These are phyloP conservation scores for Uropsilus gracilis DNA, from an alignment of 2,113 vertebrate genomes.

Conservation along the genomic window DNA sequence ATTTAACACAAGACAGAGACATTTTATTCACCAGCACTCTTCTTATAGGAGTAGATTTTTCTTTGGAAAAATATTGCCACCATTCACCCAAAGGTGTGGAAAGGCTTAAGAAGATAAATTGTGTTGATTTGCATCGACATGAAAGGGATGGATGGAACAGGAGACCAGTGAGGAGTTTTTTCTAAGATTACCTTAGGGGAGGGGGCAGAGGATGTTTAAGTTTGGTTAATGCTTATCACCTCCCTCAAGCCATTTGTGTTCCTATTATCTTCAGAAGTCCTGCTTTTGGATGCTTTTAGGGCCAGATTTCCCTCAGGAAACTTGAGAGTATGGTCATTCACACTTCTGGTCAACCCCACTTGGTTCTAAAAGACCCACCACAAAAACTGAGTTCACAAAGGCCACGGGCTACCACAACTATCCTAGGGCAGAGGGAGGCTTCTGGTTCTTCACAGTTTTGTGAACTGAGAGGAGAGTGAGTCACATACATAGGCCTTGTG, in stretches of 20 bases:
- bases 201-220: background rate
- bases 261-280: background rate
- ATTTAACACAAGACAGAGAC: background rate
- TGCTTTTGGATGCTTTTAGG: rapidly evolving
- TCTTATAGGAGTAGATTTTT: background rate
- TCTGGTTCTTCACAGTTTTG: background rate
- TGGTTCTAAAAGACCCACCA: background rate
- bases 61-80: background rate
- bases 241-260: background rate
- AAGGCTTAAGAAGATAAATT: background rate
- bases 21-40: background rate
- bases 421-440: background rate
- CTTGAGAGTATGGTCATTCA: background rate
- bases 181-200: background rate
- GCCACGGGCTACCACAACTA: rapidly evolving
- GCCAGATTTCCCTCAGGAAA: background rate
- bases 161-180: background rate
- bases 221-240: rapidly evolving
- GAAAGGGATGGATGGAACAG: background rate
- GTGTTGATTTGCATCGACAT: background rate
- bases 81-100: background rate
- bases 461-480: background rate
- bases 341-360: background rate
- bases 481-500: background rate
- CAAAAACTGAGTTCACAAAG: background rate